A percentile compares a stretch with the other conserved stretches of the same genome.
phyloP scores from a whole-genome alignment of 1,140 invertebrate species.

The Anthonomus grandis region DNA sequence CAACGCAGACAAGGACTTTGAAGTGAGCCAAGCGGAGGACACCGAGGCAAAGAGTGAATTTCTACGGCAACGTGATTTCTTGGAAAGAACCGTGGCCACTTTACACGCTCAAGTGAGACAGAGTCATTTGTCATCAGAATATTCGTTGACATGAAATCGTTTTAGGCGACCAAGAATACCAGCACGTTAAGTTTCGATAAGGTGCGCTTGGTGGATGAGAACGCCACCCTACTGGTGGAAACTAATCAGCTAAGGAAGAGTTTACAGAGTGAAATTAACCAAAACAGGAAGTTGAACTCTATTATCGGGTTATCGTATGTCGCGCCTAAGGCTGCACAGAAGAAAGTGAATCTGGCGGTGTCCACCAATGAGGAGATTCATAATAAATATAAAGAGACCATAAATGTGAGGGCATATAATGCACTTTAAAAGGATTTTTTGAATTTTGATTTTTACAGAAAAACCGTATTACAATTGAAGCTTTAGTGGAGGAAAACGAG shows the following conservation, averaged over 20 bases:
- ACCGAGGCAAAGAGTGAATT: constrained; percentile 75
- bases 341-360: constrained; percentile 58
- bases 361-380: constrained; percentile 60
- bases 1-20: constrained; percentile 64
- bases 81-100: constrained; percentile 68
- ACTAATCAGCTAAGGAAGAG: constrained; percentile 69
- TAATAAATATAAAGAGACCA: constrained; percentile 57
- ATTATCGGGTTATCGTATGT: constrained; percentile 61
- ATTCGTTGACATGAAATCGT: not conserved
- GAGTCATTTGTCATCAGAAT: not conserved
- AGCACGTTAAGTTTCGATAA: constrained; percentile 40
- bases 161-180: constrained; percentile 37
- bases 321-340: constrained; percentile 55
- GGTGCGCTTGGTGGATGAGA: constrained; percentile 61
- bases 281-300: constrained; percentile 67
- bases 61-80: constrained; percentile 71
- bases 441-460: constrained; percentile 23
- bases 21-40: constrained; percentile 60
- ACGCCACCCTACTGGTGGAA: constrained; percentile 69
- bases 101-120: constrained; percentile 55
- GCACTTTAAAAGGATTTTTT: not conserved
- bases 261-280: constrained; percentile 59
- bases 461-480: constrained; percentile 34
- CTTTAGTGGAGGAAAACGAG: constrained; percentile 37
- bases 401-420: constrained; percentile 48